A percentile compares a stretch with the other conserved stretches of the same genome.
Conservation (phyloP, 2,113 vertebrate genomes). For the Reinhardtius hippoglossoides region DNA sequence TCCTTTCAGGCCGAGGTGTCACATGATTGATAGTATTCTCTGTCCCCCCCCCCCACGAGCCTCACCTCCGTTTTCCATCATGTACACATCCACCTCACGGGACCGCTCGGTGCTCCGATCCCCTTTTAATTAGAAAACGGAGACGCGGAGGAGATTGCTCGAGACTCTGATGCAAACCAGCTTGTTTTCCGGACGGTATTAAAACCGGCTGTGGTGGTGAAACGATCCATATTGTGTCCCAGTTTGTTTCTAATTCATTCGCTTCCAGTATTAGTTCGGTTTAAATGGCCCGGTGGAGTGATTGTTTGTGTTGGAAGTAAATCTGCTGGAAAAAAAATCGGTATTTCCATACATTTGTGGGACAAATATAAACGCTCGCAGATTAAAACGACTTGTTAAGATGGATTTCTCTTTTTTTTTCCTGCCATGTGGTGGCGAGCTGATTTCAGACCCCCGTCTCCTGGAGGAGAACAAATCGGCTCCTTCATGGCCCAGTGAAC, state of each 20-base stretch:
- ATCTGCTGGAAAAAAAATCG: slow-evolving; percentile 32
- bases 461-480: slow-evolving; percentile 64
- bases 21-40: slow-evolving; percentile 9
- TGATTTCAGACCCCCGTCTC: slow-evolving; percentile 42
- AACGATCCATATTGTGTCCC: neutral
- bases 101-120: neutral
- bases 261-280: slow-evolving; percentile 3
- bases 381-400: slow-evolving; percentile 50
- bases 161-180: neutral
- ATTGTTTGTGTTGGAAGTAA: slow-evolving; percentile 1
- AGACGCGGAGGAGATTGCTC: neutral
- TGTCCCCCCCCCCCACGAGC: slow-evolving; percentile 4
- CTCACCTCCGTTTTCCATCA: slow-evolving; percentile 9
- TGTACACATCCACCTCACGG: neutral
- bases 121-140: slow-evolving; percentile 4
- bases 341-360: neutral
- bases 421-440: neutral
- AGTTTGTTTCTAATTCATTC: slow-evolving; percentile 1
- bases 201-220: neutral
- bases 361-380: slow-evolving; percentile 33
- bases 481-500: slow-evolving; percentile 73
- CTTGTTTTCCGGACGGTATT: neutral
- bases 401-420: slow-evolving; percentile 44
- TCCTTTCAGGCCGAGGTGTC: slow-evolving; percentile 20
- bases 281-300: neutral